Evolutionary conservation across 2,888 invertebrate genomes (phyloP).

Genomic region (Linyphia triangularis): DNA sequence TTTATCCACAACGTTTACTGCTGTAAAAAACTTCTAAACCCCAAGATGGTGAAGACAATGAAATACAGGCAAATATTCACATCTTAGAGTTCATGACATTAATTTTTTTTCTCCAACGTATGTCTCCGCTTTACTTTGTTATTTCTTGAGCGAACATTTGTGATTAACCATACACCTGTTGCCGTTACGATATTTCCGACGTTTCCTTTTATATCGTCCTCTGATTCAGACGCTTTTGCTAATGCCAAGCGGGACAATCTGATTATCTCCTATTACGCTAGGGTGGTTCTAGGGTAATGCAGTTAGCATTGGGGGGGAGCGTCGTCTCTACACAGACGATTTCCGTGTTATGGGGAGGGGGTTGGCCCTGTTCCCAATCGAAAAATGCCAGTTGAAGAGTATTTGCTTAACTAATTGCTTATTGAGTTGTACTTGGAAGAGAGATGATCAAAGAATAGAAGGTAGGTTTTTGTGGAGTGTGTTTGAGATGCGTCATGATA

Average conservation of each 20-base stretch:
- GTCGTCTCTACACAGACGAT: slow-evolving; percentile 3
- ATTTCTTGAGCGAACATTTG: background rate
- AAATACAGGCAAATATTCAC: no score
- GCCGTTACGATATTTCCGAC: background rate
- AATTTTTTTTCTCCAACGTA: no score
- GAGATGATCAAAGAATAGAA: background rate
- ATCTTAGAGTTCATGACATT: no score
- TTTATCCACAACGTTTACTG: no score
- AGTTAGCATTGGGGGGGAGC: background rate
- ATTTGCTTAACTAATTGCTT: slow-evolving; percentile 56
- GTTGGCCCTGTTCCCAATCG: background rate
- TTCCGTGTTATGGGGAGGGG: background rate
- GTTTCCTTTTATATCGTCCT: background rate
- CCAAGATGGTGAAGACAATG: no score
- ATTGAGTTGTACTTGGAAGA: background rate
- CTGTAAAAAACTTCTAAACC: no score
- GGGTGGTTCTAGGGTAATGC: background rate
- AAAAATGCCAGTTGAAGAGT: background rate
- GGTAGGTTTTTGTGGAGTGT: background rate
- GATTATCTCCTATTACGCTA: slow-evolving; percentile 36
- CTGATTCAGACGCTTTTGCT: background rate
- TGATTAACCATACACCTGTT: background rate
- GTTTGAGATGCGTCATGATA: background rate
- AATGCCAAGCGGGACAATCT: background rate
- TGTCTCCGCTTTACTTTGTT: no score